phyloP scores from a whole-genome alignment of 2,888 invertebrate genomes.

The Artemia sinica region DNA sequence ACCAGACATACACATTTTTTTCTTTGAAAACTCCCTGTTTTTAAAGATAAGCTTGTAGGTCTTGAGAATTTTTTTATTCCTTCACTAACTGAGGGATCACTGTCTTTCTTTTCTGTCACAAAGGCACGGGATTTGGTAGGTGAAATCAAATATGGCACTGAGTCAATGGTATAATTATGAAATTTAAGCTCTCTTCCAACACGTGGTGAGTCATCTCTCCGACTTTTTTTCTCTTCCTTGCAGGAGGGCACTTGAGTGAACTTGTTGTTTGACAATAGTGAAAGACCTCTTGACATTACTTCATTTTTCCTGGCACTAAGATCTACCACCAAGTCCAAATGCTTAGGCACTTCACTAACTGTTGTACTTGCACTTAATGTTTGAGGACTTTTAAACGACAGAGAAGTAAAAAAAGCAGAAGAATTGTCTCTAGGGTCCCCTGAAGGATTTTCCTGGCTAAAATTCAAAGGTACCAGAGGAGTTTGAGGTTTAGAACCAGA shows the following conservation, averaged over 20 bases:
- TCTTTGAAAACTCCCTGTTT: conserved; percentile 67
- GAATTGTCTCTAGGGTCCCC: neutral
- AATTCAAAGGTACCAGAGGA: neutral
- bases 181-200: conserved; percentile 4
- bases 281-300: neutral
- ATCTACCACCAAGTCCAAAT: neutral
- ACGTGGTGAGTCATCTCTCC: conserved; percentile 7
- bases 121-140: conserved; percentile 13
- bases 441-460: neutral
- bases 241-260: neutral
- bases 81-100: neutral
- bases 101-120: neutral
- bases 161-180: conserved; percentile 12
- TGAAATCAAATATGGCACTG: conserved; percentile 13
- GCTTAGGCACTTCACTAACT: neutral
- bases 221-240: neutral
- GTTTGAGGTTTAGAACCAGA: neutral
- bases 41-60: conserved; percentile 62
- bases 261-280: neutral
- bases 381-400: neutral
- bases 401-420: neutral
- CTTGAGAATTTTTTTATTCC: conserved; percentile 46
- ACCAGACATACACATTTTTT: conserved; percentile 46
- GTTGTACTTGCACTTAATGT: neutral
- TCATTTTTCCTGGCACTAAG: neutral